A percentile compares a stretch with the other conserved stretches of the same genome.
These are phyloP conservation scores for Mesaphorura yosii DNA, from an alignment of 1,140 invertebrate genomes.

Conservation along the genomic window DNA sequence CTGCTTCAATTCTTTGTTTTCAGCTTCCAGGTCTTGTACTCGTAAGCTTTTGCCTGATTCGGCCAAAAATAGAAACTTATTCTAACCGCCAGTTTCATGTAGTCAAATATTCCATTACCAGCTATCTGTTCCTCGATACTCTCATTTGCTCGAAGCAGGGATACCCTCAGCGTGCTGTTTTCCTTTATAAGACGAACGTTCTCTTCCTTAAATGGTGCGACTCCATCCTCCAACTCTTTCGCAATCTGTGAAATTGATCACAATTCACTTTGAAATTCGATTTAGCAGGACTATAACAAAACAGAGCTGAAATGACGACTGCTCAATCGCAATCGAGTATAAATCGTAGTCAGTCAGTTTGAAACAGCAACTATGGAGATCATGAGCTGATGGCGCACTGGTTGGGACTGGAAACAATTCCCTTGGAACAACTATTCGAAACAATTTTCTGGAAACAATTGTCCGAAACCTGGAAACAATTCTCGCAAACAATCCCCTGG, in stretches of 20 bases:
- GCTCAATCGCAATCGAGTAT: too few relatives aligned
- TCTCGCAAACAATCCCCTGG: too few relatives aligned
- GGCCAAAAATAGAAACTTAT: neutral
- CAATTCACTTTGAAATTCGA: too few relatives aligned
- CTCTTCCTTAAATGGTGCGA: constrained; percentile 22
- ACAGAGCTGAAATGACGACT: too few relatives aligned
- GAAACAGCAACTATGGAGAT: too few relatives aligned
- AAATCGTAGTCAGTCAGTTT: constrained; percentile 10
- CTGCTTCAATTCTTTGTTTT: constrained; percentile 27
- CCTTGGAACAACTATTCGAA: too few relatives aligned
- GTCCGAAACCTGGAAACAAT: too few relatives aligned
- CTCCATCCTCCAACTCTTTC: constrained; percentile 20
- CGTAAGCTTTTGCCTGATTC: neutral
- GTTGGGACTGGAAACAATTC: too few relatives aligned
- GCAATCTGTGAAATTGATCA: constrained; percentile 18
- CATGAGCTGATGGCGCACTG: too few relatives aligned
- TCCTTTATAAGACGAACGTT: constrained; percentile 18
- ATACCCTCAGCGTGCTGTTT: constrained; percentile 21
- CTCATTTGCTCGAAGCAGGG: constrained; percentile 11
- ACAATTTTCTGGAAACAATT: too few relatives aligned
- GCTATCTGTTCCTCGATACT: constrained; percentile 6
- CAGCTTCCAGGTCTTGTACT: constrained; percentile 13
- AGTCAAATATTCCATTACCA: constrained; percentile 15
- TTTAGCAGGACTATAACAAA: too few relatives aligned
- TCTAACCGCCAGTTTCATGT: too few relatives aligned